phyloP scores from a whole-genome alignment of 2,113 vertebrate species.

The Montifringilla adamsi region DNA sequence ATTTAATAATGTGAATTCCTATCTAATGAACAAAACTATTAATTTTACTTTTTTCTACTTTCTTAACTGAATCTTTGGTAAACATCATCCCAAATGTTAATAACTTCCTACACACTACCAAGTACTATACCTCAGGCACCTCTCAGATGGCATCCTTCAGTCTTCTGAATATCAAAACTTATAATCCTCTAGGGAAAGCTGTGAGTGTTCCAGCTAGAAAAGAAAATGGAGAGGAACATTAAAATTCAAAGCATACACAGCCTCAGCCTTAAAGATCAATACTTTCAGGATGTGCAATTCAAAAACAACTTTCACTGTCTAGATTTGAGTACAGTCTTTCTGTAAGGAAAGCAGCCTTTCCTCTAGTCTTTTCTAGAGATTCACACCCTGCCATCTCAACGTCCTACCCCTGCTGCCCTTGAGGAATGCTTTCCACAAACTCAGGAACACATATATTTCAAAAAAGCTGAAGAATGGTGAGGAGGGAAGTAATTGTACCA shows the following conservation, averaged over 20 bases:
- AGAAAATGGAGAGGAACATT: slow-evolving; percentile 15
- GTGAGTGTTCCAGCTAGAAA: slow-evolving; percentile 68
- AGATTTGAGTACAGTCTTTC: background rate
- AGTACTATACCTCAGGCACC: slow-evolving; percentile 82
- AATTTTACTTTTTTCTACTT: background rate
- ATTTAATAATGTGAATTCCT: background rate
- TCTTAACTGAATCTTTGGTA: background rate
- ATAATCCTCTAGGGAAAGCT: slow-evolving; percentile 28
- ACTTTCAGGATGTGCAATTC: background rate
- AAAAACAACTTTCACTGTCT: background rate
- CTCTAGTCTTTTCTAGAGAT: background rate
- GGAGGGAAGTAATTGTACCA: background rate
- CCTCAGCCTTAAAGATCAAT: background rate
- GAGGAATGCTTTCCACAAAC: background rate
- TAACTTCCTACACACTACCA: background rate
- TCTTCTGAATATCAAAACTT: slow-evolving; percentile 60
- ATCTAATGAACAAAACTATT: background rate
- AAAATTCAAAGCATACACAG: slow-evolving; percentile 23
- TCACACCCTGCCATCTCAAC: background rate
- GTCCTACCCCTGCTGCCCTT: background rate
- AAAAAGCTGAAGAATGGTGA: background rate
- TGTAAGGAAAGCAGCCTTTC: background rate
- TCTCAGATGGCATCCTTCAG: slow-evolving; percentile 91
- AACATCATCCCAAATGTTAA: background rate
- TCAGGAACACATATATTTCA: background rate